Evolutionary conservation across 1,140 invertebrate species (phyloP).

Genomic region (Holcopasites calliopsidis): DNA sequence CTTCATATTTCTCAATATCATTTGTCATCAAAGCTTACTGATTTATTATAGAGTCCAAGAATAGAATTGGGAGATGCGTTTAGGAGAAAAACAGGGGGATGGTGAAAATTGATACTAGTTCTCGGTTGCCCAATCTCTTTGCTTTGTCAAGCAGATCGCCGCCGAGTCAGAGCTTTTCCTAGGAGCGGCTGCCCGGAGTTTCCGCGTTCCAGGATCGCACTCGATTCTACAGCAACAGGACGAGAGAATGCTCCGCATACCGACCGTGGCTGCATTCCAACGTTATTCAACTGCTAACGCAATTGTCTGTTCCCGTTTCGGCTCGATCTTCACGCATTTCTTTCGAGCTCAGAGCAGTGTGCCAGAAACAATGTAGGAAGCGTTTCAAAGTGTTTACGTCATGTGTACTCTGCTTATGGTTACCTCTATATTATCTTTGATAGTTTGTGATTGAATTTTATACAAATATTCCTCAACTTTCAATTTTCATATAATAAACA

Average conservation of each 20-base stretch:
- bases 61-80: neutral
- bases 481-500: too few species aligned
- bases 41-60: neutral
- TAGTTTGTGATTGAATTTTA: too few species aligned
- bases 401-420: neutral
- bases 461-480: too few species aligned
- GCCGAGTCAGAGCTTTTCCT: slow-evolving; percentile 18
- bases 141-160: slow-evolving; percentile 5
- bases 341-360: neutral
- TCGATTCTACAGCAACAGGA: slow-evolving; percentile 17
- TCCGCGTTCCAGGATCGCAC: slow-evolving; percentile 38
- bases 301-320: slow-evolving; percentile 18
- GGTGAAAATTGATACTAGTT: neutral
- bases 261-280: slow-evolving; percentile 18
- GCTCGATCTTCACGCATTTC: neutral
- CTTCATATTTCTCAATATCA: too few species aligned
- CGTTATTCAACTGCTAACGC: slow-evolving; percentile 25
- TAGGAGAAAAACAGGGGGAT: neutral
- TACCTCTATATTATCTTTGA: too few species aligned
- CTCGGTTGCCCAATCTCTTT: neutral
- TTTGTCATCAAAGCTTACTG: neutral
- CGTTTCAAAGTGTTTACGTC: neutral
- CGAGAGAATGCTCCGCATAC: slow-evolving; percentile 29
- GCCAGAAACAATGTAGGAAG: neutral
- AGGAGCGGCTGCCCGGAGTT: slow-evolving; percentile 20